Base-by-base conservation (phyloP, 2,113 vertebrate genomes). In the Apistogramma diplotaenia region DNA sequence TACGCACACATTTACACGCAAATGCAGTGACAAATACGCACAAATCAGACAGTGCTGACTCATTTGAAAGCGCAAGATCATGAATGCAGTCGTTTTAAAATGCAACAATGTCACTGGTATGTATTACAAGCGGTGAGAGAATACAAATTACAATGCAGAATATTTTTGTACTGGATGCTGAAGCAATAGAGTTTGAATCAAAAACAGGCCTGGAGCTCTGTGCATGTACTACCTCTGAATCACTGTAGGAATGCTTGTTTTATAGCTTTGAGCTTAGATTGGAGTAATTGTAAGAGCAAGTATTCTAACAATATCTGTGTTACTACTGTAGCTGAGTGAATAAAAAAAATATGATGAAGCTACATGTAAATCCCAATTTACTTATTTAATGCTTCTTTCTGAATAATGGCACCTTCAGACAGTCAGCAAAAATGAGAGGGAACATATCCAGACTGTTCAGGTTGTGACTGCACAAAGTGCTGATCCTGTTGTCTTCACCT, bases 21-120 rank as follows among this genome's bases (percentile, higher is more conserved):
- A 13, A 67, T 40, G 21, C 27, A 60, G 8, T 25, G 23, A 53
- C 8, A 59, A 70, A 80, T 11, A 78, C 1, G 9, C 37, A 27
- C 27, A 57, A 18, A 78, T 81, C 19, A 46, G 55, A 53, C n/a
- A 77, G 43, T 12, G 54, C 46, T 81, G 61, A 88, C 11, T 90
- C 18, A 82, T 87, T 62, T 81, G 25, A 54, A 33, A 74, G 46
- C 4, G 4, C 21, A 37, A 62, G 4, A 7, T 40, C 19, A 58
- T 53, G 9, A 79, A 61, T 55, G 29, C 49, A 6, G 16, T 78
- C 25, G 10, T 55, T 35, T 31, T 37, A 80, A 76, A 57, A 35
- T 3, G 4, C 13, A 12, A 21, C 65, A 25, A 78, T 78, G 54
- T 74, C 46, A 54, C 49, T 65, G 21, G 37, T 55, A 5, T 35